phyloP scores from a whole-genome alignment of 2,113 vertebrate genomes.

The Anser brachyrhynchus region DNA sequence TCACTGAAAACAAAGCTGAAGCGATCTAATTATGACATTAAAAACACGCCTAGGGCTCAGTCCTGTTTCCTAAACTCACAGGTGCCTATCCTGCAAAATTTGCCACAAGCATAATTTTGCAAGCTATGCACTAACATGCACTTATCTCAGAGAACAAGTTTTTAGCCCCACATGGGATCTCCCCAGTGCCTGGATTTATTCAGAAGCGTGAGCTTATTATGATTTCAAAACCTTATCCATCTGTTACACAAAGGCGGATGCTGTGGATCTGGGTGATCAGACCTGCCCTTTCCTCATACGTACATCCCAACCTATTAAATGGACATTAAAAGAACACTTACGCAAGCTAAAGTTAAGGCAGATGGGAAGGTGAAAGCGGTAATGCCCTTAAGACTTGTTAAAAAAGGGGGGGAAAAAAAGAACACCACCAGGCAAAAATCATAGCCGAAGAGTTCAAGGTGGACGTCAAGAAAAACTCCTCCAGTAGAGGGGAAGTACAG shows the following conservation, averaged over 20 bases:
- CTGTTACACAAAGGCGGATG: not conserved
- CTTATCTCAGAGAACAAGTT: not conserved
- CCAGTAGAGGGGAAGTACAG: not conserved
- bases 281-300: not conserved
- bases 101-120: not conserved
- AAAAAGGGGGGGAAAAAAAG: no score
- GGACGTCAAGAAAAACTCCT: rapidly evolving
- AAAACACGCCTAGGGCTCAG: not conserved
- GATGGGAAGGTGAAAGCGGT: not conserved
- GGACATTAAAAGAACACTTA: not conserved
- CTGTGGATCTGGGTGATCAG: not conserved
- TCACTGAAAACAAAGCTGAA: constrained; percentile 18
- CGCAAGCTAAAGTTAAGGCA: not conserved
- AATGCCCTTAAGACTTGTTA: rapidly evolving
- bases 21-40: not conserved
- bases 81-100: not conserved
- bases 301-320: not conserved
- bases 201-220: not conserved
- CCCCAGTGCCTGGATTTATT: not conserved
- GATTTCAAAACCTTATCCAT: not conserved
- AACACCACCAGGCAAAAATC: not conserved
- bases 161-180: not conserved
- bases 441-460: not conserved
- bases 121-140: not conserved
- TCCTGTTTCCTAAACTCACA: not conserved